phyloP scores from a whole-genome alignment of 1,140 invertebrate species.

The Druon quercuslanigerum region DNA sequence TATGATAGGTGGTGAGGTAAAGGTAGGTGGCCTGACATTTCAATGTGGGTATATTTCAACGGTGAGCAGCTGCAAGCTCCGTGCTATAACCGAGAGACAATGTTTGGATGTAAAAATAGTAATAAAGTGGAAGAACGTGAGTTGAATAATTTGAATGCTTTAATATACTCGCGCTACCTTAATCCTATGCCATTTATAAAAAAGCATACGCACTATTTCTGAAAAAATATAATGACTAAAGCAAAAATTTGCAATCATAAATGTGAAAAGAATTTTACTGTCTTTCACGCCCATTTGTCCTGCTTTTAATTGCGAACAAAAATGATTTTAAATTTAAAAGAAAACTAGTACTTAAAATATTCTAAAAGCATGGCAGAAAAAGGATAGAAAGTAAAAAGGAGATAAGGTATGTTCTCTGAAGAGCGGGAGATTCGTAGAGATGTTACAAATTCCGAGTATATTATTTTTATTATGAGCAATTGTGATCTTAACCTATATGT shows the following conservation, averaged over 20 bases:
- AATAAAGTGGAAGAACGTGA: conserved; percentile 2
- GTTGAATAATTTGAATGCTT: conserved; percentile 1
- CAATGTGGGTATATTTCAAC: conserved; percentile 70
- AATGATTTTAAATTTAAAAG: no score
- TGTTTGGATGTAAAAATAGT: conserved; percentile 11
- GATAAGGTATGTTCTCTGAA: no score
- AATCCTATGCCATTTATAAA: not conserved
- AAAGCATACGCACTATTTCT: not conserved
- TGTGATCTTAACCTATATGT: no score
- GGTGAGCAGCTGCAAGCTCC: conserved; percentile 64
- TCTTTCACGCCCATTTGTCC: not conserved
- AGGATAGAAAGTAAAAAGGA: no score
- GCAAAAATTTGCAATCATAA: not conserved
- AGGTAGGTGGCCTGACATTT: conserved; percentile 57
- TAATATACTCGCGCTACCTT: not conserved
- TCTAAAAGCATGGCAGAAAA: no score
- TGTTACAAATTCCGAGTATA: no score
- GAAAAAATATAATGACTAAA: not conserved
- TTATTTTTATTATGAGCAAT: no score
- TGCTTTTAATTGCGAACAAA: no score
- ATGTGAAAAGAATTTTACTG: not conserved
- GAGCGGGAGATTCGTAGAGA: no score
- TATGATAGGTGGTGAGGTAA: conserved; percentile 54
- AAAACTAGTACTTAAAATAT: no score
- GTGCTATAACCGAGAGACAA: conserved; percentile 59